Evolutionary conservation across 2,113 vertebrate genomes (phyloP).

Genomic region (Tragelaphus scriptus): DNA sequence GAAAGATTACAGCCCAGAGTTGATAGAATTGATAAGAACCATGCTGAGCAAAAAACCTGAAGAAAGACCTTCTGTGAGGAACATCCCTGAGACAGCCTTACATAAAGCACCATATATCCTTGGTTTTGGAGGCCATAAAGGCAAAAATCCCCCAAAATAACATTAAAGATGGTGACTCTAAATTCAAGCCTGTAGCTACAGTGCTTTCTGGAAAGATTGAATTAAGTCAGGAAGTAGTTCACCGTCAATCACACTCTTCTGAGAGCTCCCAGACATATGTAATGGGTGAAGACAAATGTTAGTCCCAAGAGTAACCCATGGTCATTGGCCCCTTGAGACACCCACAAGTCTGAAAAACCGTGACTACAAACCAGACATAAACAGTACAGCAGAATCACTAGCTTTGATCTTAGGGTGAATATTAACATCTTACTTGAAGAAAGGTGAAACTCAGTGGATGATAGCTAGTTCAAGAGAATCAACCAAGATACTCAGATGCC

Average conservation of each 20-base stretch:
- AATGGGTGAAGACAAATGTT: slow-evolving; percentile 78
- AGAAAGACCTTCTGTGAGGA: slow-evolving; percentile 91
- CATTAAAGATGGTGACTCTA: slow-evolving; percentile 80
- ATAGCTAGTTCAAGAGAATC: slow-evolving; percentile 64
- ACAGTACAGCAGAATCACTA: slow-evolving; percentile 76
- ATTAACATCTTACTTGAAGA: slow-evolving; percentile 81
- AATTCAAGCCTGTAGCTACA: slow-evolving; percentile 64
- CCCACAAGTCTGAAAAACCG: slow-evolving; percentile 60
- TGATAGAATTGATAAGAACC: slow-evolving; percentile 90
- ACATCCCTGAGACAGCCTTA: slow-evolving; percentile 91
- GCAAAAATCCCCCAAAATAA: slow-evolving; percentile 84
- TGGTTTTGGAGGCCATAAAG: slow-evolving; percentile 94
- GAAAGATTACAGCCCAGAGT: slow-evolving; percentile 89
- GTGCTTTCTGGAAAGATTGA: slow-evolving; percentile 65
- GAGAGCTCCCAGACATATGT: slow-evolving; percentile 66
- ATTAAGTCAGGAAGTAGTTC: slow-evolving; percentile 6
- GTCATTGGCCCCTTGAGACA: slow-evolving; percentile 53
- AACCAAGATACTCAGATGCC: slow-evolving; percentile 58
- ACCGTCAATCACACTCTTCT: slow-evolving; percentile 15
- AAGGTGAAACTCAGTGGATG: slow-evolving; percentile 61
- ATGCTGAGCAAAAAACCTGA: slow-evolving; percentile 96
- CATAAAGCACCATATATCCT: slow-evolving; percentile 91
- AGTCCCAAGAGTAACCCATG: slow-evolving; percentile 66
- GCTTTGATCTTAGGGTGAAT: slow-evolving; percentile 87
- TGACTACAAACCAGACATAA: slow-evolving; percentile 65